Base-by-base conservation (phyloP, 2,797 vertebrate genomes). In the Alcedo atthis region DNA sequence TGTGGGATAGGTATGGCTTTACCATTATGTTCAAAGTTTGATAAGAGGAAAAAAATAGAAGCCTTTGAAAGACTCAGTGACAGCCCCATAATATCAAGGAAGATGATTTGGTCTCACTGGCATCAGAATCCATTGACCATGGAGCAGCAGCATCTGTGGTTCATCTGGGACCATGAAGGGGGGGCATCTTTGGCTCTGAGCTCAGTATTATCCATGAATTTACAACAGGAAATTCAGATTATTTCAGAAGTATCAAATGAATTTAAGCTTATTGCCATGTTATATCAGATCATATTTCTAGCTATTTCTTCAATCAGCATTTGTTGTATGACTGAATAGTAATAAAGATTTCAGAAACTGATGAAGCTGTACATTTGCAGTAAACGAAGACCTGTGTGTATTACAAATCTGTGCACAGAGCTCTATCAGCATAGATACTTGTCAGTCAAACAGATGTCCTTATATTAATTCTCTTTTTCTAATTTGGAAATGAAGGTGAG, bases 201-300 rank as follows among this genome's bases (percentile, higher is more conserved):
- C 30, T 48, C 63, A 61, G 12, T 28, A 32, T 62, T 70, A 58
- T 17, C 32, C 5, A 22, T 87, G 66, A 19, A 80, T 85, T 95
- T 91, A 73, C 74, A 95, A 81, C 42, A 89, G 88, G 92, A 90
- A 94, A 87, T 81, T 77, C 80, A 66, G 81, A 43, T 73, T 18
- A 75, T 92, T 93, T 95, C 33, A 89, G 88, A 95, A 97, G 91
- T 94, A 97, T 68, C 81, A 96, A 94, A 95, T 93, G 68, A 97
- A 97, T 85, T 94, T 96, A 94, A 95, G 87, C 51, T 85, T 95
- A 94, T 93, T 96, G 89, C 87, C 40, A 32, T 82, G 79, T 93
- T 96, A 86, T 51, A 79, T 78, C 63, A 90, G 80, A 91, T 86
- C 75, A 96, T 83, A 95, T 97, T 96, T 96, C 83, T 93, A 76